These are phyloP conservation scores for Albula glossodonta DNA, from an alignment of 2,113 vertebrate species.

Conservation along the genomic window DNA sequence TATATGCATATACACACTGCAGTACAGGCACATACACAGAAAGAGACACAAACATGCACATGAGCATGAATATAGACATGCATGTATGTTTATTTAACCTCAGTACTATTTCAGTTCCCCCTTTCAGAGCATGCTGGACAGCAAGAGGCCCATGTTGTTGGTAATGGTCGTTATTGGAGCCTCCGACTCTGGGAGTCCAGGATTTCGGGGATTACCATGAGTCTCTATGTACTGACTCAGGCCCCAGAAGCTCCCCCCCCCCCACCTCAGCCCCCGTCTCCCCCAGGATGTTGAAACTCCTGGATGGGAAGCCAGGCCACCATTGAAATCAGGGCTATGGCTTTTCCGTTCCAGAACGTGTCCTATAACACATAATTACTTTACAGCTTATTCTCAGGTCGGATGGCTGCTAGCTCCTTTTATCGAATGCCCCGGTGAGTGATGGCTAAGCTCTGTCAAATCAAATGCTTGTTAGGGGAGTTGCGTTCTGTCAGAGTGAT, in stretches of 20 bases:
- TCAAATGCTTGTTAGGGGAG: slow-evolving; percentile 25
- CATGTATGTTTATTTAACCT: neutral
- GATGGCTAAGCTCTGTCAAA: slow-evolving; percentile 29
- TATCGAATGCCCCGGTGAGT: slow-evolving; percentile 47
- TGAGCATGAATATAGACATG: neutral
- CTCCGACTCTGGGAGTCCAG: neutral
- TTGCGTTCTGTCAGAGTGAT: slow-evolving; percentile 34
- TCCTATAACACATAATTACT: slow-evolving; percentile 27
- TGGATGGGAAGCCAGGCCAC: too few species aligned
- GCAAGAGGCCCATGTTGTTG: neutral
- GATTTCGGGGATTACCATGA: neutral
- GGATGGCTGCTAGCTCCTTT: slow-evolving; percentile 27
- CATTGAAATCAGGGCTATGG: too few species aligned
- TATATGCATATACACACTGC: too few species aligned
- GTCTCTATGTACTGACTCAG: slow-evolving; percentile 5
- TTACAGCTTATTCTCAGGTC: slow-evolving; percentile 22
- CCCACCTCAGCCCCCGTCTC: too few species aligned
- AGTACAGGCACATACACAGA: too few species aligned
- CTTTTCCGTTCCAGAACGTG: too few species aligned
- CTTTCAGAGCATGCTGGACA: neutral
- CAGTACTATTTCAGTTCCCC: neutral
- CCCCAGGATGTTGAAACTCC: too few species aligned
- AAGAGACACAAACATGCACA: neutral
- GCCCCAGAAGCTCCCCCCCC: too few species aligned
- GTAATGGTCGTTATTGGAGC: neutral